Evolutionary conservation across 2,888 invertebrate species (phyloP).

Genomic region (Lasioglossum malachurum): DNA sequence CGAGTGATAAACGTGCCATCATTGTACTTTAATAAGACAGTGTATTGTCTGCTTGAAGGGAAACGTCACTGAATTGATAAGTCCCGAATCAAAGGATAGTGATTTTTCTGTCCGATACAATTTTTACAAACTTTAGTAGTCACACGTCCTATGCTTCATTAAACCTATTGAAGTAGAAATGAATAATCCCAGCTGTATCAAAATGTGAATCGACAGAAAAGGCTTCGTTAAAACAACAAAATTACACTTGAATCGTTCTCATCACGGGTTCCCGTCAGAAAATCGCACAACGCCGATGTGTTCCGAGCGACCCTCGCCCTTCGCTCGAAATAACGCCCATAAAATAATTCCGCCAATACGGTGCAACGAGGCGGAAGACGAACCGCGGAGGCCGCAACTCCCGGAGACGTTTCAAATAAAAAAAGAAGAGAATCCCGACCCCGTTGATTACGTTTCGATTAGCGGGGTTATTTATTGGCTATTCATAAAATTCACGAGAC

Average conservation of each 20-base stretch:
- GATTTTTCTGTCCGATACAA: neutral
- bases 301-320: neutral
- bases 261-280: neutral
- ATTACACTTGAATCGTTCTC: neutral
- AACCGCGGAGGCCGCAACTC: neutral
- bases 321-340: neutral
- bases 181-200: neutral
- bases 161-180: neutral
- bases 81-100: neutral
- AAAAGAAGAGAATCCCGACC: neutral
- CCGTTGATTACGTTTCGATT: slow-evolving; percentile 62
- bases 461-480: slow-evolving; percentile 56
- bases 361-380: neutral
- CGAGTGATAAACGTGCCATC: neutral
- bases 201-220: neutral
- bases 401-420: neutral
- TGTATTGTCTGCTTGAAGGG: neutral
- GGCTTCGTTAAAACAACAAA: neutral
- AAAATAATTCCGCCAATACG: neutral
- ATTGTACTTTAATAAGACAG: neutral
- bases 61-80: neutral
- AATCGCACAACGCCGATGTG: neutral
- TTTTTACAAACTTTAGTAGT: neutral
- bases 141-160: neutral
- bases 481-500: slow-evolving; percentile 60